Percentiles rank a stretch among this genome's conserved stretches.
These are phyloP conservation scores for Girardia tigrina DNA, from an alignment of 2,888 invertebrate species.

Conservation along the genomic window DNA sequence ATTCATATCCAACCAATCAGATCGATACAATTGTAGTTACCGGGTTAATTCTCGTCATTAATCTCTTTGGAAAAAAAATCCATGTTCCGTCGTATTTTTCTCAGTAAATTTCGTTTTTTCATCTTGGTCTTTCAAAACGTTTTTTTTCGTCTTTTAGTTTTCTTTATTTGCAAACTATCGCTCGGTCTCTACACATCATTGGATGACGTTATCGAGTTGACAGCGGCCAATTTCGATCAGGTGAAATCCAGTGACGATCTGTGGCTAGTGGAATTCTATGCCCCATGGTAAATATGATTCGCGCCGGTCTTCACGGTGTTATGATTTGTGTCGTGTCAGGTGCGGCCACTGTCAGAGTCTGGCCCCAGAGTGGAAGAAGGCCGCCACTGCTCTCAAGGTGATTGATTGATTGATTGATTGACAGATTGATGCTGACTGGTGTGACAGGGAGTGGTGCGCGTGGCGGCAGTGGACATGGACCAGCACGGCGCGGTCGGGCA, in stretches of 20 bases:
- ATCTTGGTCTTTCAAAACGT: not conserved
- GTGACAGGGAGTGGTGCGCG: constrained; percentile 70
- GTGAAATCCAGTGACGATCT: constrained; percentile 70
- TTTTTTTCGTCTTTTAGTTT: not conserved
- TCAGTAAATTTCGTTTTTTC: not conserved
- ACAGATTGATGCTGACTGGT: not conserved
- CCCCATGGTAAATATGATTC: constrained; percentile 59
- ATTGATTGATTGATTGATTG: not conserved
- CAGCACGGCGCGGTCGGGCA: constrained; percentile 67
- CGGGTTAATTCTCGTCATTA: not conserved
- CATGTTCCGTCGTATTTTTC: not conserved
- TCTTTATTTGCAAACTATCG: not conserved
- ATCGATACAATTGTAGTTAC: not conserved
- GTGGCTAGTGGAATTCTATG: constrained; percentile 89
- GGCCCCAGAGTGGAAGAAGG: constrained; percentile 80
- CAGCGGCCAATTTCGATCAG: constrained; percentile 68
- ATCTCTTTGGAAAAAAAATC: too few relatives aligned
- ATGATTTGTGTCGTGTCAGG: not conserved
- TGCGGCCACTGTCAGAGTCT: constrained; percentile 63
- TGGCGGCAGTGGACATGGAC: constrained; percentile 83
- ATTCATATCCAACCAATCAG: not conserved
- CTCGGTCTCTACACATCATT: constrained; percentile 41
- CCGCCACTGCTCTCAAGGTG: constrained; percentile 78
- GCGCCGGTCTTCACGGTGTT: not conserved
- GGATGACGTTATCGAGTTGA: constrained; percentile 67